Evolutionary conservation across 2,888 invertebrate genomes (phyloP), one percentile per base, ranked within the genome.

Genomic region (Gnatocerus cornutus): DNA sequence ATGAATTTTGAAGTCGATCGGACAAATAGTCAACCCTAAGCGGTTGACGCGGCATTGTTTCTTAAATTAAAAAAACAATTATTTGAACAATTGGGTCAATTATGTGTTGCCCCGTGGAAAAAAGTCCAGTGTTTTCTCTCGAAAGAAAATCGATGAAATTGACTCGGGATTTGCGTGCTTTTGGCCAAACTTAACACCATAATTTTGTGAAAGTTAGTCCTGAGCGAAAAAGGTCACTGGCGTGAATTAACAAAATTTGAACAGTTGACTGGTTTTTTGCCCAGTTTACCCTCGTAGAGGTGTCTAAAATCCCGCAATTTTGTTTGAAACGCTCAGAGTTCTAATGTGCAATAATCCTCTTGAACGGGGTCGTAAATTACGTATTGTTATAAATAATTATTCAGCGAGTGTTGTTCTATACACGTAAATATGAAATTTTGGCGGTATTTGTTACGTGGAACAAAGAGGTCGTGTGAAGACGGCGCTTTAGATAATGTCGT

Each of bases 311-410:
- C 1, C 10, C 27, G 13, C 21, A 45, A 45, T 45, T 58, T 56
- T 56, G 21, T 59, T 46, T 27, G 6, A n/a, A 46, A 13, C 10
- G 63, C 16, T 52, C 27, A 27, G 41, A 33, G 52, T 52, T 12
- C 27, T 53, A 43, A 63, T 52, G 63, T 63, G 63, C 63, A 63
- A 63, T 63, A 63, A 63, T 63, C 53, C 43, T 27, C 16, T 30
- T 10, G 62, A 62, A 52, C 52, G 30, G 41, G 41, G 53, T 9
- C 53, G 63, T 63, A 63, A 53, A 63, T 63, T 53, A 21, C 33
- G 39, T 33, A 39, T 63, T 63, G 63, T 63, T 53, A 63, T 63
- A 62, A 62, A 62, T 62, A 62, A 62, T 62, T 62, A 62, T 63
- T 63, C 53, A 29, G 50, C 3, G 12, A 14, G 61, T 12, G 33